Base-by-base conservation (phyloP, 2,888 invertebrate genomes). In the Lochmaea crataegi region DNA sequence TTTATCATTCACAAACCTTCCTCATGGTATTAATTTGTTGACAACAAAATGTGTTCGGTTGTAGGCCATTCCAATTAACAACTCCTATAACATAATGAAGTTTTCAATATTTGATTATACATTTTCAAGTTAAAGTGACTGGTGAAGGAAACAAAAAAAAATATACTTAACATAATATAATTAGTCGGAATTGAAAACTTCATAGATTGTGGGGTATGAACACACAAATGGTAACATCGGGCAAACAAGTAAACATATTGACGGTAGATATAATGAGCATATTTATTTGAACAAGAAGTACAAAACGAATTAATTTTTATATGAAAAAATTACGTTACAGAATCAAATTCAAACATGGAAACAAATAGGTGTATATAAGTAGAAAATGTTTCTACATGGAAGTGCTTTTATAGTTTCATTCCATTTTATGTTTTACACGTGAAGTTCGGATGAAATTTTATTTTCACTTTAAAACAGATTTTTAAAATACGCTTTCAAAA, bases 361-460 rank as follows among this genome's bases (percentile, higher is more conserved):
- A 51, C 41, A n/a, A 53, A 51, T n/a, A 26, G 18, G 7, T 6
- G 60, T 58, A 68, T 58, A 51, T 45, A 16, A 22, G 53, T 53
- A 56, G 14, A n/a, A 9, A 63, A 51, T 42, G 63, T 69, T 1
- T 51, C 45, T 57, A 58, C 60, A 65, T 68, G 48, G 57, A 72
- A 68, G 68, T 60, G 72, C 73, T 76, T 77, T 77, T 76, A 77
- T 72, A 67, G 60, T 70, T 16, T 38, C 26, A 72, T 72, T 73
- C 73, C 74, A 71, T 76, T 77, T 77, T 77, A 77, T 76, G 75
- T 69, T 56, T 65, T 16, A 66, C 68, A 75, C 77, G 75, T 77
- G 75, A 26, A 64, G 72, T 60, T 63, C 64, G 57, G 26, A 74
- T 61, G 65, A 68, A 76, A 72, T 76, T 76, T 74, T 70, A 72